Percentiles rank a stretch among this genome's conserved stretches.
Conservation (phyloP, 1,140 invertebrate species). For the Cydia splendana region DNA sequence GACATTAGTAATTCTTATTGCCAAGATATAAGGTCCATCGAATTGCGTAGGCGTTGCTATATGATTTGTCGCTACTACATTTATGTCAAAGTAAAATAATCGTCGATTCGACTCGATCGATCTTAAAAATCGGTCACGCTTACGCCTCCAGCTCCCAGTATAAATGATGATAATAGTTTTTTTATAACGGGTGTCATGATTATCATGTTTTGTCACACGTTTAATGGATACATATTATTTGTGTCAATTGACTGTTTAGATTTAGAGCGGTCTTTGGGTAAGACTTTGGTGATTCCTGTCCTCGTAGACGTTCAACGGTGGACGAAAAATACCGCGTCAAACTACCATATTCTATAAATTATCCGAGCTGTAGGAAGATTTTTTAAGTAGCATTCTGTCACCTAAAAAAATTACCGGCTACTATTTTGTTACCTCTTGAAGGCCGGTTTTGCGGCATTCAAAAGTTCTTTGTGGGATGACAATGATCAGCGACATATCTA, state of each 20-base stretch:
- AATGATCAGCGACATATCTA: too few species aligned
- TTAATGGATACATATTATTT: not conserved
- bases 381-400: too few species aligned
- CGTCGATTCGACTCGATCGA: not conserved
- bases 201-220: slow-evolving; percentile 1
- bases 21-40: not conserved
- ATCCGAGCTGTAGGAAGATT: too few species aligned
- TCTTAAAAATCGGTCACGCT: not conserved
- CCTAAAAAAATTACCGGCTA: too few species aligned
- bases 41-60: not conserved
- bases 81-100: not conserved
- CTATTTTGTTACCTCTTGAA: too few species aligned
- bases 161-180: not conserved
- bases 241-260: not conserved
- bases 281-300: not conserved
- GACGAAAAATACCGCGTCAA: too few species aligned
- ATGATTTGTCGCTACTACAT: not conserved
- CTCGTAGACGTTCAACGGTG: too few species aligned
- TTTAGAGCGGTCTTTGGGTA: not conserved
- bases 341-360: too few species aligned
- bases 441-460: too few species aligned
- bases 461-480: too few species aligned
- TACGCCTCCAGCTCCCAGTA: not conserved
- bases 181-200: not conserved
- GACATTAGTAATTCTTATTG: not conserved